Conservation (phyloP, 2,888 invertebrate species). For the Phrixothrix hirtus region DNA sequence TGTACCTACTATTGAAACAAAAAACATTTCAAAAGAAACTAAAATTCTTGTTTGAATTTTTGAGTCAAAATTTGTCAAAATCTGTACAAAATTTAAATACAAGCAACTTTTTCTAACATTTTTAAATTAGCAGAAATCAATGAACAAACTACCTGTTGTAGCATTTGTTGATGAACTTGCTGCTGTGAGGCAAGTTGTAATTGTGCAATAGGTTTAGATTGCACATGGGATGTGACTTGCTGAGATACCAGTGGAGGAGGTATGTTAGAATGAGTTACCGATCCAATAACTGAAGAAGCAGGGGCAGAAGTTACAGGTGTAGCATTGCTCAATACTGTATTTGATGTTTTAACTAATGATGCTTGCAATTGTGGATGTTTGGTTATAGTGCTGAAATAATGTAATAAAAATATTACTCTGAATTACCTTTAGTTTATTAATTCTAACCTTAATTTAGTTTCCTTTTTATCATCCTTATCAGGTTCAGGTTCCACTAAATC, state of each 20-base stretch:
- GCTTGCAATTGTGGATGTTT: not conserved
- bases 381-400: not conserved
- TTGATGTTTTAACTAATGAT: slow-evolving; percentile 4
- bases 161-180: slow-evolving; percentile 61
- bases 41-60: too few species aligned
- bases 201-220: slow-evolving; percentile 38
- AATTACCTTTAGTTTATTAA: too few species aligned
- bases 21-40: too few species aligned
- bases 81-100: too few species aligned
- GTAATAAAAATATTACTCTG: too few species aligned
- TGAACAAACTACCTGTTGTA: slow-evolving; percentile 59
- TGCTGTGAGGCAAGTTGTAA: slow-evolving; percentile 46
- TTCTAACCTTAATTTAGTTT: slow-evolving; percentile 32
- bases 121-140: too few species aligned
- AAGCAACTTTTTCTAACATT: too few species aligned
- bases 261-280: slow-evolving; percentile 10
- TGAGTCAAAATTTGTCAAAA: too few species aligned
- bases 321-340: slow-evolving; percentile 33
- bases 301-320: slow-evolving; percentile 7
- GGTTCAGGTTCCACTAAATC: slow-evolving; percentile 79
- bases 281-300: not conserved
- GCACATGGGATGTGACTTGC: slow-evolving; percentile 33
- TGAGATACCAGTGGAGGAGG: slow-evolving; percentile 46
- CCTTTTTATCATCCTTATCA: slow-evolving; percentile 66
- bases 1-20: too few species aligned